Evolutionary conservation across 2,888 invertebrate species (phyloP), one percentile per base, ranked within the genome.

Genomic region (Phrixothrix hirtus): DNA sequence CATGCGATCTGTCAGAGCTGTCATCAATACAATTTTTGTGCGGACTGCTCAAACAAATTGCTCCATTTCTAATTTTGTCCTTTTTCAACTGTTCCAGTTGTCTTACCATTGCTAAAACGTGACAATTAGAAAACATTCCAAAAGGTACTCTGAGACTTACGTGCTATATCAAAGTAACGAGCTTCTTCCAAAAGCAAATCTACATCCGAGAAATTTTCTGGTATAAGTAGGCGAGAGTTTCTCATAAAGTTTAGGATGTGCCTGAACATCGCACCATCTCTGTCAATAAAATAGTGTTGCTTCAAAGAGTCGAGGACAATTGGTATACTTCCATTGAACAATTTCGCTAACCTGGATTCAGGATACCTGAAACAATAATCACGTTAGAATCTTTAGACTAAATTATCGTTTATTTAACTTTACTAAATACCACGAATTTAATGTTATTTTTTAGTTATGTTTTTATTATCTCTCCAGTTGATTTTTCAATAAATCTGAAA

Each of bases 251-350:
- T 97, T 58, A 99, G 83, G 69, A 99, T 93, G 75, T 98, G 95
- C 13, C 97, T 85, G 79, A 99, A 99, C 89, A 96, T 93, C 61
- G 90, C 92, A 1, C 98, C 97, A 73, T 99, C 98, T 37, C 98
- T 84, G 79, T 99, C 98, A 67, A 99, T 95, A 79, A 98, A 99
- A 77, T 98, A 98, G 75, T 99, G 96, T 73, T 97, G 97, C 77
- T 97, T 97, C 62, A 97, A 78, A 2, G 92, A 93, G 75, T 97
- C 97, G 75, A 97, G 78, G 10, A 97, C 95, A 62, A 97, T 95
- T 2, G 97, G 96, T 66, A 96, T 92, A 64, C 87, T 89, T 25
- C 97, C 97, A 73, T 94, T 95, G 78, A 97, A 97, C 75, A 97
- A 84, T 78, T 90, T 90, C 9, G 92, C 94, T 63, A 97, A 81